phyloP scores from a whole-genome alignment of 2,888 invertebrate genomes.

The Harmothoe impar region DNA sequence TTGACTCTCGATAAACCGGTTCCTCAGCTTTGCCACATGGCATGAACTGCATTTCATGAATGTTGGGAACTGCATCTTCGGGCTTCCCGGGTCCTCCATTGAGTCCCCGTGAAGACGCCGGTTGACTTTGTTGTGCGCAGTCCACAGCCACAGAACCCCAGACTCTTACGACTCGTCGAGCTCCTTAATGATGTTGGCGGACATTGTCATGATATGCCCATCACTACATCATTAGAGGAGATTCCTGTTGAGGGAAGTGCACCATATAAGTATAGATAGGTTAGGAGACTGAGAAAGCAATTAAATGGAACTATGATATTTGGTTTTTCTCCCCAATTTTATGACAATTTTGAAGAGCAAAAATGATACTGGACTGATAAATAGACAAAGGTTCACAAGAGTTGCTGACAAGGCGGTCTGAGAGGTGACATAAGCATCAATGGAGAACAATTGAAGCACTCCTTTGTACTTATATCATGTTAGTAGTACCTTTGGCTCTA shows the following conservation, averaged over 20 bases:
- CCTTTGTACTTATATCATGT: too few species aligned
- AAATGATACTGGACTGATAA: too few species aligned
- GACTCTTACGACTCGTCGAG: background rate
- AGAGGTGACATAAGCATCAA: too few species aligned
- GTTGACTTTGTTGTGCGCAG: conserved; percentile 94
- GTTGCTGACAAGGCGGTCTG: too few species aligned
- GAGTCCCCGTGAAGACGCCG: conserved; percentile 91
- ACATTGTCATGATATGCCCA: conserved; percentile 91
- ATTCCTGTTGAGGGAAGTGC: background rate
- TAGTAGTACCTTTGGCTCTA: too few species aligned
- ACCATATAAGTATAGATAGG: too few species aligned
- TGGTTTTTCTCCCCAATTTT: background rate
- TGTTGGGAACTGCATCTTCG: conserved; percentile 94
- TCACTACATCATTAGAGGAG: conserved; percentile 86
- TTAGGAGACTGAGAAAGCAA: background rate
- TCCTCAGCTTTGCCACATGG: conserved; percentile 55
- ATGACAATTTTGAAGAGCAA: too few species aligned
- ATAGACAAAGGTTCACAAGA: too few species aligned
- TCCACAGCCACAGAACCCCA: conserved; percentile 93
- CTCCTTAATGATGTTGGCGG: background rate
- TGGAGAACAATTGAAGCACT: too few species aligned
- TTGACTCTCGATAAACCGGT: background rate
- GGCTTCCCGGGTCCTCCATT: conserved; percentile 93
- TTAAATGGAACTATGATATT: background rate
- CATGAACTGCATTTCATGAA: conserved; percentile 86